A percentile compares a stretch with the other conserved stretches of the same genome.
Evolutionary conservation across 2,113 vertebrate genomes (phyloP).

Genomic region (Callopanchax toddi): DNA sequence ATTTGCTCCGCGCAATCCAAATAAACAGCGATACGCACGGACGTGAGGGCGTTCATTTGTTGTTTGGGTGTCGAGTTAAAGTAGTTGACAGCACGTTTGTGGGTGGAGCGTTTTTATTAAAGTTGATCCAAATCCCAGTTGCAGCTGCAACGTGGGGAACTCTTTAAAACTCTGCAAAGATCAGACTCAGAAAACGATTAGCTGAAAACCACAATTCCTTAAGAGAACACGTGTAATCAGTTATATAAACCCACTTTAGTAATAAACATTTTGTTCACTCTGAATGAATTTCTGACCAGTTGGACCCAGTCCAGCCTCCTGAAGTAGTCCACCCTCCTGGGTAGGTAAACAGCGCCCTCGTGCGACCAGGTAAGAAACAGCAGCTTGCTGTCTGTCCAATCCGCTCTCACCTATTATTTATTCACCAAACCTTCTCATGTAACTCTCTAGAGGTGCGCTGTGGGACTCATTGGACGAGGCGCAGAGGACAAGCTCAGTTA

Average conservation of each 20-base stretch:
- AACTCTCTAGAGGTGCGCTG: slow-evolving; percentile 6
- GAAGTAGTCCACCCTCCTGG: too few relatives aligned
- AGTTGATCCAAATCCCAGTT: too few relatives aligned
- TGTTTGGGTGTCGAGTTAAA: not conserved
- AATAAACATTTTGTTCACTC: too few relatives aligned
- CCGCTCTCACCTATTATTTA: slow-evolving; percentile 26
- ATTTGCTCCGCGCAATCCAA: slow-evolving; percentile 4
- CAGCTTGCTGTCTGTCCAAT: not conserved
- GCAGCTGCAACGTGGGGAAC: too few relatives aligned
- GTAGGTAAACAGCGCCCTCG: slow-evolving; percentile 45
- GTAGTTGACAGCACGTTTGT: not conserved
- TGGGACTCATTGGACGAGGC: too few relatives aligned
- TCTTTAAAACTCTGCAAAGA: not conserved
- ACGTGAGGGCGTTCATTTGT: not conserved
- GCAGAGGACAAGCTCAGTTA: too few relatives aligned
- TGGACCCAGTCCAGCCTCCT: too few relatives aligned
- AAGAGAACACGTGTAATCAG: too few relatives aligned
- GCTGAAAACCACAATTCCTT: too few relatives aligned
- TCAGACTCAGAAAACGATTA: too few relatives aligned
- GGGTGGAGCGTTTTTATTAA: not conserved
- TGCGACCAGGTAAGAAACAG: slow-evolving; percentile 1
- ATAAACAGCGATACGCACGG: not conserved
- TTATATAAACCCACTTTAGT: too few relatives aligned
- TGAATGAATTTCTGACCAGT: too few relatives aligned
- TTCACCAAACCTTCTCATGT: slow-evolving; percentile 34